phyloP scores from a whole-genome alignment of 2,797 vertebrate genomes.

The Trematomus bernacchii region DNA sequence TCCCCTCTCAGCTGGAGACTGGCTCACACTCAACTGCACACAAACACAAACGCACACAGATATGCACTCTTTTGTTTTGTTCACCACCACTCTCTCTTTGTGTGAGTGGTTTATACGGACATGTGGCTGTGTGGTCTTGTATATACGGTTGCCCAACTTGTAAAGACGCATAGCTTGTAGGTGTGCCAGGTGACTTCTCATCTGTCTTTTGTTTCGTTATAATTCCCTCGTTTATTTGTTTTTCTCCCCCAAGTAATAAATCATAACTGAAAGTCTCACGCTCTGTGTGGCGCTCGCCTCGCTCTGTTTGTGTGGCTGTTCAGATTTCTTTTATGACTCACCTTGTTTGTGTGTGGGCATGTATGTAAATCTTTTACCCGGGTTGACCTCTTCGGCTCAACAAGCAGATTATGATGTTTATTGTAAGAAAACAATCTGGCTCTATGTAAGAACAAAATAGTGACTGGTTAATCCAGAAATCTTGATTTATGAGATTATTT shows the following conservation, averaged over 20 bases:
- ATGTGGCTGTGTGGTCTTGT: slow-evolving; percentile 56
- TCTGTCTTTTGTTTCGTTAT: slow-evolving; percentile 47
- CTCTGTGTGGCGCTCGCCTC: slow-evolving; percentile 33
- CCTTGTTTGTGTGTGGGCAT: slow-evolving; percentile 35
- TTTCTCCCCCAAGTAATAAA: slow-evolving; percentile 58
- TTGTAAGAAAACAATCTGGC: not conserved
- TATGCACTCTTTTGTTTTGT: slow-evolving; percentile 43
- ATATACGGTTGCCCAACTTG: slow-evolving; percentile 27
- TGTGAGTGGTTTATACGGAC: slow-evolving; percentile 22
- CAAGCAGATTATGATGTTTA: slow-evolving; percentile 17
- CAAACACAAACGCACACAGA: slow-evolving; percentile 43
- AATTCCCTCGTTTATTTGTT: slow-evolving; percentile 54
- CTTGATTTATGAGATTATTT: not conserved
- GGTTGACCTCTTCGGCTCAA: slow-evolving; percentile 12
- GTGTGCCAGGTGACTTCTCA: slow-evolving; percentile 53
- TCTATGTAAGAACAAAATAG: slow-evolving; percentile 5
- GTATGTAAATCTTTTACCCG: not conserved
- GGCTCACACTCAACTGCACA: slow-evolving; percentile 68
- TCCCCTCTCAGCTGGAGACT: slow-evolving; percentile 75
- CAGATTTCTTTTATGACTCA: slow-evolving; percentile 53
- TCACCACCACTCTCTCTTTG: slow-evolving; percentile 34
- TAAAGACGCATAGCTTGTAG: slow-evolving; percentile 41
- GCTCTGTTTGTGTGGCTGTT: slow-evolving; percentile 42
- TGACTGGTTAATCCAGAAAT: not conserved
- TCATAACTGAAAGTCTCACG: slow-evolving; percentile 47